Percentiles rank a stretch among this genome's conserved stretches.
These are phyloP conservation scores for Epizoanthus scotinus DNA, from an alignment of 92 coral and sea anemone species.

Conservation along the genomic window DNA sequence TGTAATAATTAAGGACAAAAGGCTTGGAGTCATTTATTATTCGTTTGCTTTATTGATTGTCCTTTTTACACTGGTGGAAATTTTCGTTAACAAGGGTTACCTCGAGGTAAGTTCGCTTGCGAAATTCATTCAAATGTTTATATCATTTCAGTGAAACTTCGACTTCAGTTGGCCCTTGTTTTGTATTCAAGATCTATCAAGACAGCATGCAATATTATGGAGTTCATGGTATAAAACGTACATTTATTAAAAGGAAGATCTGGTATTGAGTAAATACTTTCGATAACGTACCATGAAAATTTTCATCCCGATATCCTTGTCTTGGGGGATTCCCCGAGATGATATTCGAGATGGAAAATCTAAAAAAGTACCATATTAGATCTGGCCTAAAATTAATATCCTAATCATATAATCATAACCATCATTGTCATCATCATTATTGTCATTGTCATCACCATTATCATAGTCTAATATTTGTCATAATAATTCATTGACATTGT, in stretches of 20 bases:
- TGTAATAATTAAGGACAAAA: slow-evolving; percentile 78
- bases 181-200: neutral
- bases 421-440: too few species aligned
- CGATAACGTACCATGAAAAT: too few species aligned
- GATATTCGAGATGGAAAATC: too few species aligned
- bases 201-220: neutral
- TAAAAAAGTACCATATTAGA: too few species aligned
- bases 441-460: too few species aligned
- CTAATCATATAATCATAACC: too few species aligned
- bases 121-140: neutral
- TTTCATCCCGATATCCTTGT: too few species aligned
- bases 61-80: slow-evolving; percentile 76
- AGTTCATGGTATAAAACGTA: neutral
- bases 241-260: neutral
- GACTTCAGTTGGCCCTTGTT: neutral
- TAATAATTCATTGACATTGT: too few species aligned
- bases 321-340: too few species aligned
- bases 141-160: neutral
- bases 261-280: too few species aligned
- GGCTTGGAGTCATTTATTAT: slow-evolving; percentile 89
- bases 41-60: slow-evolving; percentile 66
- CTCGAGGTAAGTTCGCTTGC: slow-evolving; percentile 63
- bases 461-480: too few species aligned
- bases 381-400: too few species aligned
- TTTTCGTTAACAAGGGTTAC: slow-evolving; percentile 86